A percentile compares a stretch with the other conserved stretches of the same genome.
phyloP scores from a whole-genome alignment of 2,113 vertebrate species.

The Acrocephalus kingi region DNA sequence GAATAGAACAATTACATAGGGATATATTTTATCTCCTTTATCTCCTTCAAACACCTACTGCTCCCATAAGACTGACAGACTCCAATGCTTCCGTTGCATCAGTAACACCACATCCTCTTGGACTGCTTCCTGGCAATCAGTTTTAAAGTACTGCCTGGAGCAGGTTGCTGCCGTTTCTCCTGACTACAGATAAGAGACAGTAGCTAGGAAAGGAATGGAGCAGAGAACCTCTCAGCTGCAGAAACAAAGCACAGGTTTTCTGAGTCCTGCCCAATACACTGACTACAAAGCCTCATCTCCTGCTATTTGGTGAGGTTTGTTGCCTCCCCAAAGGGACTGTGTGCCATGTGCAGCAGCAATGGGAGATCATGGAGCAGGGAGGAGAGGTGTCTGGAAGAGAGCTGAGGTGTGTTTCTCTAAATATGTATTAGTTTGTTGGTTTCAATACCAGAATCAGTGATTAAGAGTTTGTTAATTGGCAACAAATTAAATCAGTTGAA shows the following conservation, averaged over 20 bases:
- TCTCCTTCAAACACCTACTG: background rate
- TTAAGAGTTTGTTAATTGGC: constrained; percentile 1
- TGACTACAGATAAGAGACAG: background rate
- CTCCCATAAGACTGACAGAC: background rate
- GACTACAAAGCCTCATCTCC: background rate
- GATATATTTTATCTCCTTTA: background rate
- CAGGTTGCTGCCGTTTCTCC: background rate
- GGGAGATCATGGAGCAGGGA: background rate
- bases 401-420: background rate
- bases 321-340: background rate
- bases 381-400: background rate
- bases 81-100: background rate
- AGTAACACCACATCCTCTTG: background rate
- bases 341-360: background rate
- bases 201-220: background rate
- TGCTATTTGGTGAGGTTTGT: background rate
- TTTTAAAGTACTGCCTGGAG: background rate
- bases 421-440: background rate
- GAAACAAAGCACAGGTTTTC: background rate
- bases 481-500: background rate
- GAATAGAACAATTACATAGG: background rate
- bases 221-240: background rate
- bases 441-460: background rate
- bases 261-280: background rate
- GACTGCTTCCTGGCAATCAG: background rate